Percentiles rank a stretch among this genome's conserved stretches.
Evolutionary conservation across 2,797 vertebrate genomes (phyloP).

Genomic region (Gallinago nigripennis): DNA sequence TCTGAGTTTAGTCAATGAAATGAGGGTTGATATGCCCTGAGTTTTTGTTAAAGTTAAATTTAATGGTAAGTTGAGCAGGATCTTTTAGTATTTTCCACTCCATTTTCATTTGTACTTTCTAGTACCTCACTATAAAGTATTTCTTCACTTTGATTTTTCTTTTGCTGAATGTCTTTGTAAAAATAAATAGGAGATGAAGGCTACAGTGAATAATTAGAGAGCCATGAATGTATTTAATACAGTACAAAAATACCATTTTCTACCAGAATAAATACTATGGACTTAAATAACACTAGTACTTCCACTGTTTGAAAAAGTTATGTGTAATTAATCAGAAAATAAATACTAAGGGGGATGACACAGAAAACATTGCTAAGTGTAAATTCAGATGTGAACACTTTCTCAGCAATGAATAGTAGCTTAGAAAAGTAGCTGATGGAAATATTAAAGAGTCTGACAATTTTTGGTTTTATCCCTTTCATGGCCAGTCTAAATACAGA

Average conservation of each 20-base stretch:
- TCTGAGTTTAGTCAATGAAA: not conserved
- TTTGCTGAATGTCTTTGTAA: not conserved
- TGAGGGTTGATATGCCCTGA: not conserved
- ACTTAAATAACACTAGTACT: not conserved
- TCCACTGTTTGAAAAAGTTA: not conserved
- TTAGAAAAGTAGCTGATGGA: not conserved
- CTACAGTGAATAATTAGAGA: not conserved
- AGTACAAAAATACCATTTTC: not conserved
- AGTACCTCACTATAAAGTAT: not conserved
- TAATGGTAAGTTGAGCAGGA: not conserved
- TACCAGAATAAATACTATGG: not conserved
- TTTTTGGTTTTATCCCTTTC: not conserved
- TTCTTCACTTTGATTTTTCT: not conserved
- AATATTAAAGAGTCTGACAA: not conserved
- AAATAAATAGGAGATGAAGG: not conserved
- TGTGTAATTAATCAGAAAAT: not conserved
- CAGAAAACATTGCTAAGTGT: not conserved
- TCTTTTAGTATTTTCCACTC: not conserved
- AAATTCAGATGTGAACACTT: not conserved
- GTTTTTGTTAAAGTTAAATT: not conserved
- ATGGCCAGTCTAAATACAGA: not conserved
- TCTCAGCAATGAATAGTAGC: not conserved
- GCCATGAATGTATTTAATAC: not conserved
- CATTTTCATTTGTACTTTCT: not conserved
- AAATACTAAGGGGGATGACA: not conserved